These are phyloP conservation scores for Muntiacus muntjak DNA, from an alignment of 2,113 vertebrate genomes.

Conservation along the genomic window DNA sequence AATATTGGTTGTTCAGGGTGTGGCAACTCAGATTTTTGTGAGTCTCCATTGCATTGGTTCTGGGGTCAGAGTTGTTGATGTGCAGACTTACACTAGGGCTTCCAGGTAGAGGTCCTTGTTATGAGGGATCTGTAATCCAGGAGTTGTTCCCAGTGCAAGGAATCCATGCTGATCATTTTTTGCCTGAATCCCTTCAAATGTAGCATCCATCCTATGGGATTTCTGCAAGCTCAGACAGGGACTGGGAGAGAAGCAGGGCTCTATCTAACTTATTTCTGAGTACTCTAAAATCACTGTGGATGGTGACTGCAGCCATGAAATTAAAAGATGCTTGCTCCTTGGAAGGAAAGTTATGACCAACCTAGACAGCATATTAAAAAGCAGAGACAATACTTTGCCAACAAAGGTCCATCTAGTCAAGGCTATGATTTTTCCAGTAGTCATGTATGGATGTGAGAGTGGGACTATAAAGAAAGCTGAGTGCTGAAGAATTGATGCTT, in stretches of 20 bases:
- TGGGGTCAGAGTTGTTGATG: neutral
- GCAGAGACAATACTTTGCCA: neutral
- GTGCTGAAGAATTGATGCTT: rapidly evolving
- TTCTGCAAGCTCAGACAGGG: neutral
- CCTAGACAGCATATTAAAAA: neutral
- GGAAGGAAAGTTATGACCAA: neutral
- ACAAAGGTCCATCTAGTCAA: neutral
- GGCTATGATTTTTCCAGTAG: neutral
- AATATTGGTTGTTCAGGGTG: neutral
- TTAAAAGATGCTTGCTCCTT: neutral
- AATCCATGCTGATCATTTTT: neutral
- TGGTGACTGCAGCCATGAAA: neutral
- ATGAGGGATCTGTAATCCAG: neutral
- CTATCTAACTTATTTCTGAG: neutral
- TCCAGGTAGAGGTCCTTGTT: neutral
- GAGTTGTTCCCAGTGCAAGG: neutral
- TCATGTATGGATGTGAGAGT: neutral
- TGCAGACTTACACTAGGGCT: neutral
- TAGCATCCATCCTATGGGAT: neutral
- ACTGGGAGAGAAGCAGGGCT: rapidly evolving
- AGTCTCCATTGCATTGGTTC: neutral
- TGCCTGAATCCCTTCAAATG: neutral
- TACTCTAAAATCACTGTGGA: neutral
- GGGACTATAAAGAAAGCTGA: neutral
- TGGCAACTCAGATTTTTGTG: neutral